phyloP scores from a whole-genome alignment of 2,797 vertebrate genomes.

The Ispidina lecontei region DNA sequence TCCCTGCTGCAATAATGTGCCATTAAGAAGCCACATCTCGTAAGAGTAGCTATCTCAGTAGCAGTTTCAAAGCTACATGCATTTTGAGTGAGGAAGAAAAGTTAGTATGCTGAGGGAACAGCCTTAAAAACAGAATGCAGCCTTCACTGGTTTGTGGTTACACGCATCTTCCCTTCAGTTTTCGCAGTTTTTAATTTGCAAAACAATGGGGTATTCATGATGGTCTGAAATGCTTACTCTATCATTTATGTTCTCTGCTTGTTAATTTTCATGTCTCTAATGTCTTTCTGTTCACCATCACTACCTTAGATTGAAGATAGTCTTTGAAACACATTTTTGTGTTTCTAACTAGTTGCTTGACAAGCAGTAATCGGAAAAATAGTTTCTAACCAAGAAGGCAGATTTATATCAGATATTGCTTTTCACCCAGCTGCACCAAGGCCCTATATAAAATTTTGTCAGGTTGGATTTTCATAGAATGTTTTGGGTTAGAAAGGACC shows the following conservation, averaged over 20 bases:
- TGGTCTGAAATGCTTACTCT: slow-evolving; percentile 49
- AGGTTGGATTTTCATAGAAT: not conserved
- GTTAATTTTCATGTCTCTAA: slow-evolving; percentile 53
- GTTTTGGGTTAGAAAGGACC: too few relatives aligned
- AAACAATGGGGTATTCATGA: slow-evolving; percentile 38
- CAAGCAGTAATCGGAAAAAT: slow-evolving; percentile 8
- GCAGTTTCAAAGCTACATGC: not conserved
- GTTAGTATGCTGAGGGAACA: not conserved
- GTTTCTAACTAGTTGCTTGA: slow-evolving; percentile 27
- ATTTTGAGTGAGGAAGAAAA: not conserved
- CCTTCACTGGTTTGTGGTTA: not conserved
- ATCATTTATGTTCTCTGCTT: slow-evolving; percentile 45
- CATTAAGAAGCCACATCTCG: not conserved
- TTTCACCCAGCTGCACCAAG: not conserved
- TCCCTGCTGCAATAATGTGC: not conserved
- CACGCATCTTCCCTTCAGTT: not conserved
- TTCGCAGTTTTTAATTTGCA: slow-evolving; percentile 46
- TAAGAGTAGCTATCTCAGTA: not conserved
- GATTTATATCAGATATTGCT: not conserved
- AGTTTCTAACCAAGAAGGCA: not conserved
- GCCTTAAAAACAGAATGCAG: not conserved
- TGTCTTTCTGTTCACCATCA: slow-evolving; percentile 33
- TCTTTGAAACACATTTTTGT: not conserved
- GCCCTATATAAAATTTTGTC: not conserved
- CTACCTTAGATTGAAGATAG: slow-evolving; percentile 16